phyloP scores from a whole-genome alignment of 1,140 invertebrate genomes.

The Phymorhynchus buccinoides region DNA sequence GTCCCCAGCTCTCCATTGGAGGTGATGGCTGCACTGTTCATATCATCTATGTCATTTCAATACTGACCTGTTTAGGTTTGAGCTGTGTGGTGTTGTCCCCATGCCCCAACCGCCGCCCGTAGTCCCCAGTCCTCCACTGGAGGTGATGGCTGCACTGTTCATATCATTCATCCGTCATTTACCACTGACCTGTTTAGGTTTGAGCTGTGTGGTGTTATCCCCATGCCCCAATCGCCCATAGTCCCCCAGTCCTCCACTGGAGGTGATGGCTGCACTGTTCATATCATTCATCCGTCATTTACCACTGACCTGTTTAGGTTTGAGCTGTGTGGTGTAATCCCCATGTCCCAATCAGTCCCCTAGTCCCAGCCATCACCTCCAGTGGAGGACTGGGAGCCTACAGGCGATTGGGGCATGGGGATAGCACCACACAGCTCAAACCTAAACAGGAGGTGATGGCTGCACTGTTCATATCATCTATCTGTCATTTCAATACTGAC shows the following conservation, averaged over 20 bases:
- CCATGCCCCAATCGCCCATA: conserved; percentile 94
- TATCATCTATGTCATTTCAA: too few species aligned
- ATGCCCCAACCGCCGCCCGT: conserved; percentile 95
- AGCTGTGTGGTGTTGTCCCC: conserved; percentile 90
- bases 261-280: conserved; percentile 93
- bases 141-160: conserved; percentile 94
- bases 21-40: conserved; percentile 93
- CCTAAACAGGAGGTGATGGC: conserved; percentile 93
- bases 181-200: conserved; percentile 84
- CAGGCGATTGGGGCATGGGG: conserved; percentile 91
- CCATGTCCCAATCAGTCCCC: conserved; percentile 95
- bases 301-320: background rate
- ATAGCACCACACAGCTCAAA: conserved; percentile 86
- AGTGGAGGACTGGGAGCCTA: conserved; percentile 93
- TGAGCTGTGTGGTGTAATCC: background rate
- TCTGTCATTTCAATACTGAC: too few species aligned
- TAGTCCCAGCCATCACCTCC: conserved; percentile 92
- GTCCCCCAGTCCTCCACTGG: conserved; percentile 91
- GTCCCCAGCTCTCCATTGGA: conserved; percentile 93
- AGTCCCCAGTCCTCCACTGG: conserved; percentile 91
- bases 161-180: too few species aligned
- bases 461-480: too few species aligned
- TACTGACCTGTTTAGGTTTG: conserved; percentile 85
- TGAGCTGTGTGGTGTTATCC: conserved; percentile 87
- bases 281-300: too few species aligned